A percentile compares a stretch with the other conserved stretches of the same genome.
These are phyloP conservation scores for Homarus gammarus DNA, from an alignment of 2,888 invertebrate species.

Conservation along the genomic window DNA sequence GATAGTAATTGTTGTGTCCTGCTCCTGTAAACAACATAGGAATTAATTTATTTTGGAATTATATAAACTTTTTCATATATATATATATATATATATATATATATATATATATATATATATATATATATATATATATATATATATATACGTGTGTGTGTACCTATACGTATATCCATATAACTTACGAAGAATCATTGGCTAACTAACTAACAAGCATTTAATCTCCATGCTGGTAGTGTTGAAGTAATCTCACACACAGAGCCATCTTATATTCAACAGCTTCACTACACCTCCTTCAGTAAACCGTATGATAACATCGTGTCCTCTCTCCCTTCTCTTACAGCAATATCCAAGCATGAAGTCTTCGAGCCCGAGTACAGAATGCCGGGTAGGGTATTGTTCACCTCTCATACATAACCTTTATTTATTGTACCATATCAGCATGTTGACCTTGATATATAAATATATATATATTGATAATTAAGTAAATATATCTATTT, in stretches of 20 bases:
- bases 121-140: neutral
- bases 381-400: constrained; percentile 51
- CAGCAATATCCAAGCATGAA: constrained; percentile 57
- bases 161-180: neutral
- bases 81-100: neutral
- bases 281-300: neutral
- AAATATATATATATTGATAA: constrained; percentile 4
- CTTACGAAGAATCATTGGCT: neutral
- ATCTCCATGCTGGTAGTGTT: too few relatives aligned
- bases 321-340: constrained; percentile 21
- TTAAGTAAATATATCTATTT: too few relatives aligned
- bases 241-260: neutral
- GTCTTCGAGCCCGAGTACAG: constrained; percentile 58
- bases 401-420: neutral
- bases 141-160: neutral
- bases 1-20: neutral
- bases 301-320: neutral
- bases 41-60: neutral
- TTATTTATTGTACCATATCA: neutral
- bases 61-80: too few relatives aligned
- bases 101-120: neutral
- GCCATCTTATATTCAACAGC: neutral
- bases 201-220: neutral
- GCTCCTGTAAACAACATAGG: neutral
- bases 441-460: neutral